Conservation (phyloP, 2,797 vertebrate genomes). For the Heterohyrax brucei region DNA sequence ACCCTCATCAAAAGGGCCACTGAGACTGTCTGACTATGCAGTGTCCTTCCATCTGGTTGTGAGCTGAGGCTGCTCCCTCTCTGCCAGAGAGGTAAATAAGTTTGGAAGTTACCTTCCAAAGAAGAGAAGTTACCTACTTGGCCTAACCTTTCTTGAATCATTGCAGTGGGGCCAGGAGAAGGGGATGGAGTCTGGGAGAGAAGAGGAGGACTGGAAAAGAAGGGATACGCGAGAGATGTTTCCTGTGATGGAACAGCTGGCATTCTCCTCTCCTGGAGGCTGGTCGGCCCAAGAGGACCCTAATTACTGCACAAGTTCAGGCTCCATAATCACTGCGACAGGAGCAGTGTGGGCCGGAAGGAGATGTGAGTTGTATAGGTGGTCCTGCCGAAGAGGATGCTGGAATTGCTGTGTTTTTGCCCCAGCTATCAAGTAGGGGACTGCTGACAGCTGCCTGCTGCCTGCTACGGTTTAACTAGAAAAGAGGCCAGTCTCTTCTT, state of each 20-base stretch:
- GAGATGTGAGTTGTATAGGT: slow-evolving; percentile 79
- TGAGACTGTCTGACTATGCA: neutral
- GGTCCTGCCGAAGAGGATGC: slow-evolving; percentile 80
- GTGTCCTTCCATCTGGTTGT: neutral
- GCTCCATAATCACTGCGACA: slow-evolving; percentile 87
- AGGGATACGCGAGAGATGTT: slow-evolving; percentile 87
- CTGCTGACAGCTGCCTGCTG: slow-evolving; percentile 69
- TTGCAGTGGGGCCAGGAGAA: neutral
- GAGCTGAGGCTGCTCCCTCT: neutral
- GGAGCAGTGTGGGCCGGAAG: slow-evolving; percentile 85
- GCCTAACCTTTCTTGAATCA: neutral
- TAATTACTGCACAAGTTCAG: slow-evolving; percentile 89
- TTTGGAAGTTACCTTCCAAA: no score
- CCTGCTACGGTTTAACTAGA: slow-evolving; percentile 76
- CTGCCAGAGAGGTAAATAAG: slow-evolving; percentile 22
- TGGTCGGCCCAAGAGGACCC: slow-evolving; percentile 89
- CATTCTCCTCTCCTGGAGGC: slow-evolving; percentile 84
- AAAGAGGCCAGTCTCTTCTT: slow-evolving; percentile 77
- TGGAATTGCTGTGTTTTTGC: slow-evolving; percentile 73
- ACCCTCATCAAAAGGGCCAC: neutral
- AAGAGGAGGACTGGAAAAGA: slow-evolving; percentile 70
- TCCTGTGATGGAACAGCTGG: slow-evolving; percentile 88
- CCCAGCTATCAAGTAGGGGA: slow-evolving; percentile 57
- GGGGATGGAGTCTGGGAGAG: slow-evolving; percentile 73
- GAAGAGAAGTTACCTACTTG: slow-evolving; percentile 69